Percentiles rank a stretch among this genome's conserved stretches.
Conservation (phyloP, 2,113 vertebrate genomes). For the Desmodus rotundus region DNA sequence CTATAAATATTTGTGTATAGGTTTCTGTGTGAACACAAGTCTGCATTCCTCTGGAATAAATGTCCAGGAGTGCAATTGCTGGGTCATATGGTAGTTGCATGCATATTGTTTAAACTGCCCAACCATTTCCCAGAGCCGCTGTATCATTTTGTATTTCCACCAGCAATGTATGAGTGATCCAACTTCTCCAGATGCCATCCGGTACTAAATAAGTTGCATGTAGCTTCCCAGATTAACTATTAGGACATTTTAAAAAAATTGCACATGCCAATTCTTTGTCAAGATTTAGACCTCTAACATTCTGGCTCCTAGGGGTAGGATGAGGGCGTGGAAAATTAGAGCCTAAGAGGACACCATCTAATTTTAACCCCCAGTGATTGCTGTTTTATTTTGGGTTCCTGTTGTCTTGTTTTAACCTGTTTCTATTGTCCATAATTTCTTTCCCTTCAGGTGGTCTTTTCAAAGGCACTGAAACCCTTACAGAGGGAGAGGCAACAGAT, state of each 20-base stretch:
- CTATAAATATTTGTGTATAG: not conserved
- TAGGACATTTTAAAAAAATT: not conserved
- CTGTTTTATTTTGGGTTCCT: slow-evolving; percentile 38
- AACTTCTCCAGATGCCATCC: not conserved
- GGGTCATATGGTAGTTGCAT: not conserved
- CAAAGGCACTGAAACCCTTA: slow-evolving; percentile 52
- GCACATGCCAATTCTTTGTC: not conserved
- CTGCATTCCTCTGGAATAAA: slow-evolving; percentile 11
- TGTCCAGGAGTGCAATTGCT: not conserved
- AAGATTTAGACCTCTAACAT: slow-evolving; percentile 27
- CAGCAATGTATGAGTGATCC: not conserved
- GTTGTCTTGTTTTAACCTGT: slow-evolving; percentile 44
- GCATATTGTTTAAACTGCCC: not conserved
- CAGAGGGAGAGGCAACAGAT: slow-evolving; percentile 20
- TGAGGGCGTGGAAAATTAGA: not conserved
- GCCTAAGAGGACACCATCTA: not conserved
- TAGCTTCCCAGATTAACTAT: slow-evolving; percentile 15
- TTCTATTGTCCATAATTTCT: slow-evolving; percentile 51
- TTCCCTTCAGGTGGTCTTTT: slow-evolving; percentile 57
- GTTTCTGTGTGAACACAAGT: not conserved
- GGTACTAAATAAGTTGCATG: slow-evolving; percentile 40
- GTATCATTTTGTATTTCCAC: slow-evolving; percentile 16
- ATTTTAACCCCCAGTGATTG: slow-evolving; percentile 27
- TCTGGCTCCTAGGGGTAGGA: not conserved
- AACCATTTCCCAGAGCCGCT: not conserved